phyloP scores from a whole-genome alignment of 2,888 invertebrate genomes.

The Campoplex capitator region DNA sequence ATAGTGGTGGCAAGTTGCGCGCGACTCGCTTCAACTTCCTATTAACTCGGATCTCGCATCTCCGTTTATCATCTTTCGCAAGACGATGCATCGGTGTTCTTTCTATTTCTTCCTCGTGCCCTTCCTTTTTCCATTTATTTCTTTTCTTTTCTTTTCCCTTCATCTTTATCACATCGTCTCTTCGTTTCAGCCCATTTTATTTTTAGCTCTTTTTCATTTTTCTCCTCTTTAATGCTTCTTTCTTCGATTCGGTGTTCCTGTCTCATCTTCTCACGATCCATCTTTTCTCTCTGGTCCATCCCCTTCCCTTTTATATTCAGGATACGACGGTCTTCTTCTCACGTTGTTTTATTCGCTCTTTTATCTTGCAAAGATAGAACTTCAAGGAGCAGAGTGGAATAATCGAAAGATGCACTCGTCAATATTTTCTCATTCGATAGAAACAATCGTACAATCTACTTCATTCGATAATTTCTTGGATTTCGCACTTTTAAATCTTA shows the following conservation, averaged over 20 bases:
- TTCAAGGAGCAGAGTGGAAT: neutral
- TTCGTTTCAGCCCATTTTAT: neutral
- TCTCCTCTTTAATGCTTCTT: neutral
- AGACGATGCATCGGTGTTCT: conserved; percentile 12
- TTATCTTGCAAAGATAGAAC: neutral
- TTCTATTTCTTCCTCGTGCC: conserved; percentile 17
- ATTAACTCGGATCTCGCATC: conserved; percentile 61
- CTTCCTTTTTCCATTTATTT: neutral
- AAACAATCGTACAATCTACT: neutral
- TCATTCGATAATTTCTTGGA: neutral
- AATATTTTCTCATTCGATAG: neutral
- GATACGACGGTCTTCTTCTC: neutral
- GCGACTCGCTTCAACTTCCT: conserved; percentile 62
- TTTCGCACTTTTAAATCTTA: too few relatives aligned
- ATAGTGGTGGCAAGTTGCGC: conserved; percentile 65
- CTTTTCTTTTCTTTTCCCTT: neutral
- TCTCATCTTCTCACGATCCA: neutral
- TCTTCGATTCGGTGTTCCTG: neutral
- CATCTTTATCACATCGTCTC: neutral
- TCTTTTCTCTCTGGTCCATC: neutral
- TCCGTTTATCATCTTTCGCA: conserved; percentile 40
- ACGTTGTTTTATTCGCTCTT: neutral
- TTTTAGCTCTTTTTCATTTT: conserved; percentile 1
- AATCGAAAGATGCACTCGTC: neutral
- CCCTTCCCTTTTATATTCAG: neutral